These are phyloP conservation scores for Tarsius wallacei DNA, from an alignment of 2,797 vertebrate genomes.

Conservation along the genomic window DNA sequence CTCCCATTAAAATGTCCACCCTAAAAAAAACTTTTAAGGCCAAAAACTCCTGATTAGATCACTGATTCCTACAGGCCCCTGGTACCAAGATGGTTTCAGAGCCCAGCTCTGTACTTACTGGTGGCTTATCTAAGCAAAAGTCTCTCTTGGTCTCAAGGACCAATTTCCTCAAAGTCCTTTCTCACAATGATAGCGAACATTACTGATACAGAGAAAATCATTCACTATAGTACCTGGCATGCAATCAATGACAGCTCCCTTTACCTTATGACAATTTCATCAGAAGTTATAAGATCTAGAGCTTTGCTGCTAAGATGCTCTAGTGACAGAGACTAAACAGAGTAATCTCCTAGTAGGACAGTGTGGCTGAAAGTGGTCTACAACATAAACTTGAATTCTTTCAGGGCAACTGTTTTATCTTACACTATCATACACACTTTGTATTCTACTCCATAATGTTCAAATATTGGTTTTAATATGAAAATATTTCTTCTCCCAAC, in stretches of 20 bases:
- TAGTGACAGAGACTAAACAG: background rate
- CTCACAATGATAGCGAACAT: background rate
- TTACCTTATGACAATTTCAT: background rate
- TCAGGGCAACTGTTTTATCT: accelerated
- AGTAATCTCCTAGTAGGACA: too few species aligned
- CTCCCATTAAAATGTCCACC: background rate
- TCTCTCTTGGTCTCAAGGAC: accelerated
- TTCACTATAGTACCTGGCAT: accelerated
- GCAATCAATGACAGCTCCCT: too few species aligned
- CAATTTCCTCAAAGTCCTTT: background rate
- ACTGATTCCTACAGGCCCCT: background rate
- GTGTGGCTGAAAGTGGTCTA: background rate
- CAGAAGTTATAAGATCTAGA: background rate
- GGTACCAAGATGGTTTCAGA: background rate
- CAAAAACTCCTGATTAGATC: background rate
- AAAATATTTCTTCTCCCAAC: accelerated
- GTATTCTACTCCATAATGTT: background rate
- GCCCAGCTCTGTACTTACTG: background rate
- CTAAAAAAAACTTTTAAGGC: background rate
- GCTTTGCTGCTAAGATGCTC: background rate
- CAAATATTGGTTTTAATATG: accelerated
- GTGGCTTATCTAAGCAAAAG: accelerated
- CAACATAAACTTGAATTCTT: accelerated
- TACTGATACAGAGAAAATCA: background rate
- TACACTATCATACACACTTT: accelerated